Percentiles rank a stretch among this genome's conserved stretches.
These are phyloP conservation scores for Noctuana brunneofusca DNA, from an alignment of 2,888 invertebrate genomes.

Conservation along the genomic window DNA sequence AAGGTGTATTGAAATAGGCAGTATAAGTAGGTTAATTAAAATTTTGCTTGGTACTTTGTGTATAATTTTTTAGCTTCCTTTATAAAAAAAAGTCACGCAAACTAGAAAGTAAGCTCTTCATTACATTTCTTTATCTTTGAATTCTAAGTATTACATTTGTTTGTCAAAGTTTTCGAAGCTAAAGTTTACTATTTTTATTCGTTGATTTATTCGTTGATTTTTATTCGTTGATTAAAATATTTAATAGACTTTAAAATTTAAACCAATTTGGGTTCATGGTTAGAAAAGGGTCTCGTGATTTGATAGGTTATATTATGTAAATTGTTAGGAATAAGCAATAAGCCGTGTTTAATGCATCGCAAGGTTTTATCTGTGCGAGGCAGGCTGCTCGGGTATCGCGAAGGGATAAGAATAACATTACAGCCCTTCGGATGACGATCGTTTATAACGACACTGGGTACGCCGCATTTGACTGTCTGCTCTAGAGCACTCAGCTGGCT, in stretches of 20 bases:
- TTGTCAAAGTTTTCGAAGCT: no score
- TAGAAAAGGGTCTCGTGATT: slow-evolving; percentile 14
- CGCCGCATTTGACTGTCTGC: slow-evolving; percentile 40
- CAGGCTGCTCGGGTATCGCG: slow-evolving; percentile 55
- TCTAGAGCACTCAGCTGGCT: slow-evolving; percentile 17
- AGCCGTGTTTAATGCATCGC: slow-evolving; percentile 64
- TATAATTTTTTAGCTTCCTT: not conserved
- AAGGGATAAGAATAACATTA: slow-evolving; percentile 44
- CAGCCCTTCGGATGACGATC: slow-evolving; percentile 44
- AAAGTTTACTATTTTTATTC: no score
- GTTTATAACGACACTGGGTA: slow-evolving; percentile 45
- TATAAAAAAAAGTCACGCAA: not conserved
- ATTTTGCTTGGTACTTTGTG: no score
- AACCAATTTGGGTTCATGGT: not conserved
- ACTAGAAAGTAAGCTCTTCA: no score
- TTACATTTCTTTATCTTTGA: no score
- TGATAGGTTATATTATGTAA: slow-evolving; percentile 50
- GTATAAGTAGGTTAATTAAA: no score
- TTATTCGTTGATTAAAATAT: slow-evolving; percentile 7
- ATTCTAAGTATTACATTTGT: no score
- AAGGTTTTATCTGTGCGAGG: slow-evolving; percentile 66
- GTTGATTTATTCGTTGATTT: no score
- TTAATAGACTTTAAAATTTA: not conserved
- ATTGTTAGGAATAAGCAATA: slow-evolving; percentile 67
- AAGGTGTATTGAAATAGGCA: not conserved